A percentile compares a stretch with the other conserved stretches of the same genome.
phyloP scores from a whole-genome alignment of 2,797 vertebrate genomes.

The Phataginus tricuspis region DNA sequence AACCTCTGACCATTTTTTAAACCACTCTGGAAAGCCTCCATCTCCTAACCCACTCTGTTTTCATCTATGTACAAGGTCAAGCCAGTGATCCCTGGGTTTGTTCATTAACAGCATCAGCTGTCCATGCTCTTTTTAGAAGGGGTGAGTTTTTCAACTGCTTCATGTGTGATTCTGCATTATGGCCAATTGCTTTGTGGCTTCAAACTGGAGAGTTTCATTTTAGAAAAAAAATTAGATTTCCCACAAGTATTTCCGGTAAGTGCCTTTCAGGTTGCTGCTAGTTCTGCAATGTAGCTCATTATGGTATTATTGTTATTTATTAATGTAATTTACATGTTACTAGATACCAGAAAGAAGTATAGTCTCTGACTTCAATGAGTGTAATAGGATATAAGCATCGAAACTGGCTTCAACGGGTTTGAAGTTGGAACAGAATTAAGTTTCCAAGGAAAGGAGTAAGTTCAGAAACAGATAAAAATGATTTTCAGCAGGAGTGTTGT shows the following conservation, averaged over 20 bases:
- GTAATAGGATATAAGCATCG: neutral
- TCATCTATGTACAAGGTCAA: slow-evolving; percentile 55
- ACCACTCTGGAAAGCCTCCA: slow-evolving; percentile 26
- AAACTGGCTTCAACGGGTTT: slow-evolving; percentile 46
- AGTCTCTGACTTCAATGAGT: neutral
- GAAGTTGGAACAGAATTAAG: slow-evolving; percentile 19
- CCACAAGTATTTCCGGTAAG: slow-evolving; percentile 5
- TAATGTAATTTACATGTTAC: slow-evolving; percentile 47
- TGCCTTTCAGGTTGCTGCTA: slow-evolving; percentile 32
- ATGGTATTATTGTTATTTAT: slow-evolving; percentile 42
- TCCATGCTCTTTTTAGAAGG: slow-evolving; percentile 3
- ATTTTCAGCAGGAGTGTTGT: slow-evolving; percentile 2
- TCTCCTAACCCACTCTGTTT: slow-evolving; percentile 39
- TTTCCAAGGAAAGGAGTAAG: neutral
- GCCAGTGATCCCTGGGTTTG: slow-evolving; percentile 33
- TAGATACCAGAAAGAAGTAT: slow-evolving; percentile 19
- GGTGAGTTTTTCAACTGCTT: slow-evolving; percentile 41
- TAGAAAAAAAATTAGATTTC: fast-evolving
- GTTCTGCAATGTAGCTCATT: slow-evolving; percentile 16
- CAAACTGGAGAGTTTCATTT: slow-evolving; percentile 44
- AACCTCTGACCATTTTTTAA: slow-evolving; percentile 66
- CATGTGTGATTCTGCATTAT: slow-evolving; percentile 2
- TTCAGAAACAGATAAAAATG: neutral
- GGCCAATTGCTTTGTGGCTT: neutral
- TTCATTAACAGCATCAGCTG: slow-evolving; percentile 50